Evolutionary conservation across 2,888 invertebrate genomes (phyloP), one percentile per base, ranked within the genome.

Genomic region (Gymnosoma rotundatum): DNA sequence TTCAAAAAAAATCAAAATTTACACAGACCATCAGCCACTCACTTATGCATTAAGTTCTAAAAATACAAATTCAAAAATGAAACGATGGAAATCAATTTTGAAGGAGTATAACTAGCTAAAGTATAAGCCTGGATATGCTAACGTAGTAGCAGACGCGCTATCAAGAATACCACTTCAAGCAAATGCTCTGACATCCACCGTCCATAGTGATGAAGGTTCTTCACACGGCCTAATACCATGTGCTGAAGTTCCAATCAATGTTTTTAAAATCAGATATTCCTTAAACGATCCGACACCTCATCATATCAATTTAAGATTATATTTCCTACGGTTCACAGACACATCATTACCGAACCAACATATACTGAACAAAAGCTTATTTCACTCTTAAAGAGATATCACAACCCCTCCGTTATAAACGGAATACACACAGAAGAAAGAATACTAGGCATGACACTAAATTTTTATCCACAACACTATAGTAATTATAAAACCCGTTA

Each of bases 391-490:
- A 54, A 54, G 18, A 8, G 52, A 21, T 54, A 54, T 21, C 21
- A 21, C 21, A 54, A 54, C n/a, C 52, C 20, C 9, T 54, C 52
- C 3, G 20, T 54, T 3, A 21, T 54, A 20, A 54, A 54, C 10
- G 2, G 20, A 2, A 54, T 54, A 12, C 2, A 21, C 10, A 21
- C 52, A 9, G 12, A 12, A 9, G 52, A 54, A 12, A 20, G 12
- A 21, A 21, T 21, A 9, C 9, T 54, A 12, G 52, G 21, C 1
- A 10, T 14, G 4, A 45, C 12, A 12, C 45, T 21, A 21, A 54
- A 54, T 58, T 58, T 70, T 7, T 69, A 69, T 21, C 69, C 69
- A 6, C 4, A 20, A 7, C 36, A 69, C 42, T 69, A 56, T 12
- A 16, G 38, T n/a, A 69, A 69, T 14, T 69, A 54, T 1, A 56